phyloP scores from a whole-genome alignment of 2,113 vertebrate species.

The Fukomys damarensis region DNA sequence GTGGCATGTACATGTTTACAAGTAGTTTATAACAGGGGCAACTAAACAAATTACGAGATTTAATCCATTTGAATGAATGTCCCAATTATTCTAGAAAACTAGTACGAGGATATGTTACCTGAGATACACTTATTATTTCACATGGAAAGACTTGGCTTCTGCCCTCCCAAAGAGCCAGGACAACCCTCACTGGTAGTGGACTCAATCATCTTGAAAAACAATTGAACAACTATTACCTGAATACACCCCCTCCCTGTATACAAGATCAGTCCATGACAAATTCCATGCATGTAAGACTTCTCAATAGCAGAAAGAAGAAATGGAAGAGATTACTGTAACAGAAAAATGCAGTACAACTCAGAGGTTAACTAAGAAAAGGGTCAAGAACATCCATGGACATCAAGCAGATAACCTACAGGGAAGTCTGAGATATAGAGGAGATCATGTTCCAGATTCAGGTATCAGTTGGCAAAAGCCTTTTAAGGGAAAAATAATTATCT shows the following conservation, averaged over 20 bases:
- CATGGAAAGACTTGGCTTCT: neutral
- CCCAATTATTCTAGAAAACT: conserved; percentile 32
- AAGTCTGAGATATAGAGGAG: neutral
- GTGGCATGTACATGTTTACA: neutral
- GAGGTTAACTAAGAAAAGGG: conserved; percentile 40
- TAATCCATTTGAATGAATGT: conserved; percentile 35
- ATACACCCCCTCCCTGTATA: neutral
- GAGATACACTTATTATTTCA: conserved; percentile 45
- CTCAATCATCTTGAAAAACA: neutral
- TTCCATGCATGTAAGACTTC: neutral
- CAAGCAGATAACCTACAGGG: conserved; percentile 24
- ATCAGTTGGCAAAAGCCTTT: neutral
- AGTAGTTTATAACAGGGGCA: conserved; percentile 25
- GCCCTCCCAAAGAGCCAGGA: neutral
- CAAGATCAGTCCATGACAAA: neutral
- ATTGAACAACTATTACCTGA: neutral
- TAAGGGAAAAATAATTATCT: conserved; percentile 51
- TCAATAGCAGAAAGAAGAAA: conserved; percentile 8
- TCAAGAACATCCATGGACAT: neutral
- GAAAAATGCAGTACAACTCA: neutral
- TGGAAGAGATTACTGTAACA: neutral
- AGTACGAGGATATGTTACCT: conserved; percentile 2
- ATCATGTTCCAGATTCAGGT: conserved; percentile 38
- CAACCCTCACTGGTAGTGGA: neutral
- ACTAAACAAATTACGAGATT: conserved; percentile 54